Percentiles rank a stretch among this genome's conserved stretches.
Evolutionary conservation across 35 echinoderm and acorn worm species (phyloP).

Genomic region (Heliocidaris erythrogramma): DNA sequence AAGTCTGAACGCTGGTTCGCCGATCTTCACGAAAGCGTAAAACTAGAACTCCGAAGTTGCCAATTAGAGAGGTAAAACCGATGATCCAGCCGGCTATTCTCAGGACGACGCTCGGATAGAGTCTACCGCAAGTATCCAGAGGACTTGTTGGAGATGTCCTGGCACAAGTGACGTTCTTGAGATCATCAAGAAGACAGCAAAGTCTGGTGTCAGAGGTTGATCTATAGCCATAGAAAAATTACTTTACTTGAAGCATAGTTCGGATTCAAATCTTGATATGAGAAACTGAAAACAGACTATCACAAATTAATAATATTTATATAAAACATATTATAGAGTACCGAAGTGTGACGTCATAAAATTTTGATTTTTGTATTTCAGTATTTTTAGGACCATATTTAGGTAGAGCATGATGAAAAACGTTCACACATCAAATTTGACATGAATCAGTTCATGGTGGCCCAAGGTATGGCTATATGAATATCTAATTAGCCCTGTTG

Average conservation of each 20-base stretch:
- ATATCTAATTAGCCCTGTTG: no score
- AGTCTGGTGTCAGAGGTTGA: conserved; percentile 52
- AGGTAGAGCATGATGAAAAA: no score
- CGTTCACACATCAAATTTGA: no score
- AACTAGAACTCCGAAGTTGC: conserved; percentile 44
- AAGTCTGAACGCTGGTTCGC: conserved; percentile 1
- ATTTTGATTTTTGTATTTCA: no score
- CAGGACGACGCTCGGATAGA: conserved; percentile 14
- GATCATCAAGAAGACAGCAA: conserved; percentile 43
- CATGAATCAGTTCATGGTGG: no score
- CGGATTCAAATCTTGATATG: not conserved
- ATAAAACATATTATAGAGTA: no score
- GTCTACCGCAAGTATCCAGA: conserved; percentile 46
- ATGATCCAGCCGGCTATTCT: conserved; percentile 44
- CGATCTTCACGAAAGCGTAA: conserved; percentile 32
- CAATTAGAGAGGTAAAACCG: conserved; percentile 48
- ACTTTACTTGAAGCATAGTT: not conserved
- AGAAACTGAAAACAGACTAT: not conserved
- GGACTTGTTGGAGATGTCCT: conserved; percentile 19
- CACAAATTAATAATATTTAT: not conserved
- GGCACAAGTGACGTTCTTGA: not conserved
- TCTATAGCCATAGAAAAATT: not conserved
- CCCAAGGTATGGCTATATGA: no score
- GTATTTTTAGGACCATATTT: no score
- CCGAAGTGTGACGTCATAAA: no score